Evolutionary conservation across 2,888 invertebrate genomes (phyloP).

Genomic region (Pyrgus malvae): DNA sequence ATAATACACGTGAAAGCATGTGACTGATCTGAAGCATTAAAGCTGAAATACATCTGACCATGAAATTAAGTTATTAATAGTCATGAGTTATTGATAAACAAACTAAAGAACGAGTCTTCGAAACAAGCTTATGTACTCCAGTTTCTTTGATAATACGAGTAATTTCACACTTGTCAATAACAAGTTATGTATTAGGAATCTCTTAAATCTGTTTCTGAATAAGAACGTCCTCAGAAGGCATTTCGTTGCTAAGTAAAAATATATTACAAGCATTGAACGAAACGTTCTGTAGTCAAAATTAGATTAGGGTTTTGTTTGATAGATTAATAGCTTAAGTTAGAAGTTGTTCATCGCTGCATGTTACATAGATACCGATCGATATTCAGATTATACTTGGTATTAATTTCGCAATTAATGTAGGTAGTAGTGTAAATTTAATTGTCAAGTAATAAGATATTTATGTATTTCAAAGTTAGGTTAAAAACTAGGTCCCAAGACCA

Average conservation of each 20-base stretch:
- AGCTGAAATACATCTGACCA: neutral
- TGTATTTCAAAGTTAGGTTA: neutral
- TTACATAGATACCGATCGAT: neutral
- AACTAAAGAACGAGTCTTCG: neutral
- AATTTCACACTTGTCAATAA: neutral
- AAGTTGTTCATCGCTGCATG: neutral
- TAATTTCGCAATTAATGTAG: neutral
- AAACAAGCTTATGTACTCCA: no score
- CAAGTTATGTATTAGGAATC: neutral
- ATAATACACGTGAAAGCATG: neutral
- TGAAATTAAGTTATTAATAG: neutral
- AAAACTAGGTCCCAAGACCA: no score
- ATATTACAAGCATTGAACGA: neutral
- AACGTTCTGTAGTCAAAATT: neutral
- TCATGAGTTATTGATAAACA: no score
- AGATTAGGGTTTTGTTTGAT: neutral
- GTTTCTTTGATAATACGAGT: no score
- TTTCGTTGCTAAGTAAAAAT: no score
- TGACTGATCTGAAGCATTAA: neutral
- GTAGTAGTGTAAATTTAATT: neutral
- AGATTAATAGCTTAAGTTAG: neutral
- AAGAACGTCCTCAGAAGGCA: neutral
- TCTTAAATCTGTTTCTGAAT: neutral
- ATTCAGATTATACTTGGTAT: neutral
- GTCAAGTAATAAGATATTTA: neutral